Conservation (phyloP, 2,888 invertebrate genomes). For the Mylabris sibirica region DNA sequence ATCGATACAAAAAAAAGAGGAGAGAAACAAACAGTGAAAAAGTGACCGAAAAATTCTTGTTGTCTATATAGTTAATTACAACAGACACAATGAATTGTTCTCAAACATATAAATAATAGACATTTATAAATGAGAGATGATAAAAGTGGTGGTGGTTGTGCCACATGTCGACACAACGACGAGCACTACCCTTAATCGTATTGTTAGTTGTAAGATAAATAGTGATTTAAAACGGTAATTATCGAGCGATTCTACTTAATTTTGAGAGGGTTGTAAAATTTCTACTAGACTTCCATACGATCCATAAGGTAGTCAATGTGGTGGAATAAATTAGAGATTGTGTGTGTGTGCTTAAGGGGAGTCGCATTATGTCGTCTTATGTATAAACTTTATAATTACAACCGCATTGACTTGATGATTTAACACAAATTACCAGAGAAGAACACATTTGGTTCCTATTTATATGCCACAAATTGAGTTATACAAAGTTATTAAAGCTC, state of each 20-base stretch:
- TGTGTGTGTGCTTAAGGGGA: slow-evolving; percentile 24
- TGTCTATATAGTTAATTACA: slow-evolving; percentile 10
- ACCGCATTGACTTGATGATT: slow-evolving; percentile 34
- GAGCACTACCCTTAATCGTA: neutral
- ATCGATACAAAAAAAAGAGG: slow-evolving; percentile 31
- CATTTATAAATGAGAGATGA: slow-evolving; percentile 12
- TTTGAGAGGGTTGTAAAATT: slow-evolving; percentile 20
- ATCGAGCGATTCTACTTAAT: slow-evolving; percentile 16
- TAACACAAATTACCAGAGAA: slow-evolving; percentile 31
- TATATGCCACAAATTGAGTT: slow-evolving; percentile 34
- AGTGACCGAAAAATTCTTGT: slow-evolving; percentile 30
- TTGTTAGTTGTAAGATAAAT: neutral
- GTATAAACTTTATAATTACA: slow-evolving; percentile 36
- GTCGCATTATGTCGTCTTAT: slow-evolving; percentile 25
- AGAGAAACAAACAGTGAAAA: slow-evolving; percentile 25
- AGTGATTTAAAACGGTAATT: neutral
- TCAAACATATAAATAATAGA: neutral
- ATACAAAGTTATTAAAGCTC: slow-evolving; percentile 25
- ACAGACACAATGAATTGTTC: slow-evolving; percentile 17
- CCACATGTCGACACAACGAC: slow-evolving; percentile 3
- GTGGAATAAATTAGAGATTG: slow-evolving; percentile 26
- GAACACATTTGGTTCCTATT: slow-evolving; percentile 32
- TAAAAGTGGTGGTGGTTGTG: neutral
- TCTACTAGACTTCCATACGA: slow-evolving; percentile 25
- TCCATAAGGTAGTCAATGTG: slow-evolving; percentile 33